These are phyloP conservation scores for Ailuropoda melanoleuca DNA, from an alignment of 2,113 vertebrate species.

Conservation along the genomic window DNA sequence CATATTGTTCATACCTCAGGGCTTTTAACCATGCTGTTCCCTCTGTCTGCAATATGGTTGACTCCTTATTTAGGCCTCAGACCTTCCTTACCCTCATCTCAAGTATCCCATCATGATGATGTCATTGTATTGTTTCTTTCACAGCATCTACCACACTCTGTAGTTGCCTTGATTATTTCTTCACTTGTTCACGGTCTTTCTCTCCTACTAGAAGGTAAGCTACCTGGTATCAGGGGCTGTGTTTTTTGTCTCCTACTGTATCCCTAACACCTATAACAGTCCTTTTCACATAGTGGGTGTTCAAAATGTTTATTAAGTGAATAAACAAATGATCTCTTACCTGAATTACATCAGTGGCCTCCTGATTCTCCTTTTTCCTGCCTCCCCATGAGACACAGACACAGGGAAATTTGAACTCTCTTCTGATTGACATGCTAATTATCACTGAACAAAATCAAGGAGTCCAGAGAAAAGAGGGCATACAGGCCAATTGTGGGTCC, in stretches of 20 bases:
- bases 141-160: neutral
- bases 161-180: neutral
- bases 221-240: neutral
- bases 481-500: neutral
- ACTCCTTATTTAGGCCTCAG: neutral
- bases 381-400: neutral
- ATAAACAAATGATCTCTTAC: neutral
- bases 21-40: neutral
- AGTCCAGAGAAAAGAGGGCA: neutral
- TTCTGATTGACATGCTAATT: neutral
- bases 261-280: neutral
- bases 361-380: neutral
- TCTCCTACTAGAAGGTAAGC: neutral
- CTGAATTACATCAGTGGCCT: neutral
- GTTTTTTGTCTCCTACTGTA: neutral
- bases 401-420: neutral
- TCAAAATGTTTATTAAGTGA: slow-evolving; percentile 30
- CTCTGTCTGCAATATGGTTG: neutral
- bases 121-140: neutral
- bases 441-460: neutral
- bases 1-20: neutral
- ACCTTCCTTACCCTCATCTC: neutral
- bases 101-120: neutral
- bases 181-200: neutral
- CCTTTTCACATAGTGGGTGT: neutral